Evolutionary conservation across 2,888 invertebrate species (phyloP).

Genomic region (Lepidocyrtoides sp.): DNA sequence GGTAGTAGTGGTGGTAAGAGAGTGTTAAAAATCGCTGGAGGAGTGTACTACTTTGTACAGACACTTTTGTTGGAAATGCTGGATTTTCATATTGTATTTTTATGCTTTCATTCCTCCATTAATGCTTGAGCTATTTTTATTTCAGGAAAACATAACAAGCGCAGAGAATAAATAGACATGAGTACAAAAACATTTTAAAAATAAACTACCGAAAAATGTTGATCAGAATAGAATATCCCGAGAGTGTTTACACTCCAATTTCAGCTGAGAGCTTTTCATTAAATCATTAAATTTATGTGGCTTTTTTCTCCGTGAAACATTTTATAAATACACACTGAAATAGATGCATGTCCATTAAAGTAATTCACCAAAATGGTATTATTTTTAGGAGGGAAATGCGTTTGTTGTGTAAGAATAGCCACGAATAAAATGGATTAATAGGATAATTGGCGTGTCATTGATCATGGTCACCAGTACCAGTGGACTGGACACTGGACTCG

Average conservation of each 20-base stretch:
- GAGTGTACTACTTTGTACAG: not conserved
- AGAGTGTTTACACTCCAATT: no score
- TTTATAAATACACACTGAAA: not conserved
- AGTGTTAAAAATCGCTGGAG: no score
- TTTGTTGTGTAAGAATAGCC: slow-evolving; percentile 65
- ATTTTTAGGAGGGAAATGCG: slow-evolving; percentile 40
- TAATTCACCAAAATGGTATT: not conserved
- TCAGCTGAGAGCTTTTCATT: no score
- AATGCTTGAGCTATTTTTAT: not conserved
- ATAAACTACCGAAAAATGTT: no score
- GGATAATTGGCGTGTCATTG: slow-evolving; percentile 65
- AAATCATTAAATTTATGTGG: no score
- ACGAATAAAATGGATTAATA: slow-evolving; percentile 49
- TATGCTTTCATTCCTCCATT: no score
- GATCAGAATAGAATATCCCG: no score
- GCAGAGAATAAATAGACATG: not conserved
- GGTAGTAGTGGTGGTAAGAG: not conserved
- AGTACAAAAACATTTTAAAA: no score
- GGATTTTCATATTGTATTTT: no score
- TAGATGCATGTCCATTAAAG: not conserved
- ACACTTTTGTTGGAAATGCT: not conserved
- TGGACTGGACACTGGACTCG: no score
- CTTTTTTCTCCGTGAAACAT: not conserved
- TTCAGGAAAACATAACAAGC: not conserved
- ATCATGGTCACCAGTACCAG: slow-evolving; percentile 70